phyloP scores from a whole-genome alignment of 2,888 invertebrate species.

The Oegoconia quadripuncta region DNA sequence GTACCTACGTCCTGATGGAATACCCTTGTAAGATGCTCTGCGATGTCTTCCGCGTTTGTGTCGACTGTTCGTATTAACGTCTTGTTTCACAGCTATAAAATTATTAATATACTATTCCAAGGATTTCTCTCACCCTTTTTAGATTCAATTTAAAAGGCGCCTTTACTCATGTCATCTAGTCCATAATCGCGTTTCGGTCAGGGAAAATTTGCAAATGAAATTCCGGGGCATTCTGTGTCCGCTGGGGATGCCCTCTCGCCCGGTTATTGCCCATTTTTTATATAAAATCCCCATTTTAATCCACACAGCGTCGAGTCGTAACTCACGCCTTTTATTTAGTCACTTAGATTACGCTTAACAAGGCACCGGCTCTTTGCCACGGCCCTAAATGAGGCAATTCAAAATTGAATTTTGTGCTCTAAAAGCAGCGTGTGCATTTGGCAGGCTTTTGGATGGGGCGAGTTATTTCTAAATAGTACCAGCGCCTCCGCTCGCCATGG shows the following conservation, averaged over 20 bases:
- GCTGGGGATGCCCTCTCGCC: conserved; percentile 38
- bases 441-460: not conserved
- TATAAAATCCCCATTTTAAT: conserved; percentile 56
- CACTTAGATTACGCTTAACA: conserved; percentile 53
- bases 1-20: conserved; percentile 49
- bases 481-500: not conserved
- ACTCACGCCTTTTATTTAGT: conserved; percentile 59
- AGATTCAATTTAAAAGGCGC: conserved; percentile 30
- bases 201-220: conserved; percentile 59
- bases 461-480: not conserved
- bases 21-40: conserved; percentile 45
- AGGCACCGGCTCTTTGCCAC: conserved; percentile 37
- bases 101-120: conserved; percentile 4
- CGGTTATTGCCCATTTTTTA: conserved; percentile 61
- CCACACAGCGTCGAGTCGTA: conserved; percentile 45
- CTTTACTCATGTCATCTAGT: conserved; percentile 35
- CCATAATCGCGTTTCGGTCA: conserved; percentile 47
- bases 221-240: conserved; percentile 48
- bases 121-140: conserved; percentile 6
- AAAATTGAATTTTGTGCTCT: conserved; percentile 20
- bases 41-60: conserved; percentile 29
- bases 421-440: conserved; percentile 20
- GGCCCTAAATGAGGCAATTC: conserved; percentile 21
- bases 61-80: conserved; percentile 1
- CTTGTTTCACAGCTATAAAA: conserved; percentile 2